Evolutionary conservation across 2,888 invertebrate species (phyloP), one percentile per base, ranked within the genome.

Genomic region (Allophyes oxyacanthae): DNA sequence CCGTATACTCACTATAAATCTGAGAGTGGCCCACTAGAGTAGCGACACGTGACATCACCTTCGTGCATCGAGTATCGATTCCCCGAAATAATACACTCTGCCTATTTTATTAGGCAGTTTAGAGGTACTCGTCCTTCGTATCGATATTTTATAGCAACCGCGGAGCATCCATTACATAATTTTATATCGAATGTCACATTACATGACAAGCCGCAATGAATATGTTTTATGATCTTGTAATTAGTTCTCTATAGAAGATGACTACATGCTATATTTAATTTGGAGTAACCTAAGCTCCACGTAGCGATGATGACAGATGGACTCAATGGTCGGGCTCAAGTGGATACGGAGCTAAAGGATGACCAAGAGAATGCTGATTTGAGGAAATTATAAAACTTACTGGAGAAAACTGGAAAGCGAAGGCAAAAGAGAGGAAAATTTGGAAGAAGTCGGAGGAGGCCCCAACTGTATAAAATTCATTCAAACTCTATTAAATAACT

Each of bases 31-130:
- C 6, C 38, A 43, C 45, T 48, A 66, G 53, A 59, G 59, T 57
- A 25, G 40, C 11, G 45, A 49, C 42, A 58, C 51, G 46, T 38
- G 26, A 49, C 38, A 10, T 37, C 37, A 32, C 49, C 34, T 70
- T 64, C 69, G 58, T 69, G 70, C 46, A 55, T 45, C 36, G 15
- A 50, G 28, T 69, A 68, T 68, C 64, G 67, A 68, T 59, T 32
- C 50, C 34, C 20, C 11, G 28, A 58, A 58, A 63, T 56, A 32
- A 64, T 64, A 64, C 48, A 60, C 54, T 52, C 11, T 34, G 45
- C 52, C 49, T 55, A 71, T 66, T 66, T 70, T 69, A 69, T 70
- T 60, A 53, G 51, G 57, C 65, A 55, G 40, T 70, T 61, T 45
- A 51, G 54, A 58, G 53, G 33, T 49, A 53, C 33, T 33, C 36